phyloP scores from a whole-genome alignment of 30 jellyfish, hydroid and myxozoan genomes.

The Catostylus mosaicus region DNA sequence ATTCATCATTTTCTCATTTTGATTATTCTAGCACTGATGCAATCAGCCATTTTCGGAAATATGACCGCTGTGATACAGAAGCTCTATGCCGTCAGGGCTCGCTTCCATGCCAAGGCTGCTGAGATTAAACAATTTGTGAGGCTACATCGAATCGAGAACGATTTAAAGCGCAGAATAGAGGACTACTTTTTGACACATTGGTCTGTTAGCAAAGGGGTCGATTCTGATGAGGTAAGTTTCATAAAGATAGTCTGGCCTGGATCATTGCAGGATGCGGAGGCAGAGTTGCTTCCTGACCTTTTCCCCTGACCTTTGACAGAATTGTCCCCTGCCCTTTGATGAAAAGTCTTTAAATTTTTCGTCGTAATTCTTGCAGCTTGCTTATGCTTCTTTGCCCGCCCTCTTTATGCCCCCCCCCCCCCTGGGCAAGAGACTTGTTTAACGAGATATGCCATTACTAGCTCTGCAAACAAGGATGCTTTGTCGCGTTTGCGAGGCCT shows the following conservation, averaged over 20 bases:
- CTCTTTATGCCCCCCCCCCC: background rate
- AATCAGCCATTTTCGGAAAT: constrained; percentile 97
- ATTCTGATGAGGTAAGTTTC: constrained; percentile 84
- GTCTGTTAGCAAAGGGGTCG: constrained; percentile 98
- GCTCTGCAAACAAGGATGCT: too few relatives aligned
- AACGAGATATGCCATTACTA: too few relatives aligned
- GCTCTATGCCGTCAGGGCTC: constrained; percentile 91
- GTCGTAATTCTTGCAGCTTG: too few relatives aligned
- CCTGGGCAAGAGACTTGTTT: too few relatives aligned
- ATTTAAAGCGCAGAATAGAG: constrained; percentile 83
- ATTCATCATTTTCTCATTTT: too few relatives aligned
- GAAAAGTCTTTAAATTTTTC: too few relatives aligned
- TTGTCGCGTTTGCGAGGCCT: too few relatives aligned
- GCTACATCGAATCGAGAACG: constrained; percentile 91
- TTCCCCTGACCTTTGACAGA: background rate
- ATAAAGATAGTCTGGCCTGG: background rate
- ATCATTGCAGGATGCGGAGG: background rate
- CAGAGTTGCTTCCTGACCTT: background rate
- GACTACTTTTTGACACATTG: constrained; percentile 87
- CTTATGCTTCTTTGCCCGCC: too few relatives aligned
- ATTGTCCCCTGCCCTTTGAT: too few relatives aligned
- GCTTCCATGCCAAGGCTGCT: constrained; percentile 89
- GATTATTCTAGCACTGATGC: constrained; percentile 72
- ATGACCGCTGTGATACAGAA: constrained; percentile 98
- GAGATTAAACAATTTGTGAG: constrained; percentile 91